These are phyloP conservation scores for rat (Rattus norvegicus) DNA, from an alignment of 2,113 vertebrate species.

Conservation along the genomic window DNA sequence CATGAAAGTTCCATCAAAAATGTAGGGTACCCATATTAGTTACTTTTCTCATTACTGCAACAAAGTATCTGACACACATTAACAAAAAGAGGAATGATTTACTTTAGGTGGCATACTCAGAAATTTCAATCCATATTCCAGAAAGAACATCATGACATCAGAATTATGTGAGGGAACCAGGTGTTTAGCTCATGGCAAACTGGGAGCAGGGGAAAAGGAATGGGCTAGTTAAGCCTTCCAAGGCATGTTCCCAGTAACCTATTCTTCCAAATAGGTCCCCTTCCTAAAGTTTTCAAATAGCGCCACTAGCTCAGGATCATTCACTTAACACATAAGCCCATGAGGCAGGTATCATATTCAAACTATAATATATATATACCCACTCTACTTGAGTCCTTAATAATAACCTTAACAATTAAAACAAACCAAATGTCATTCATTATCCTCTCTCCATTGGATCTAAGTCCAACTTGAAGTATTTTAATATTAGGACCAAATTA, in stretches of 20 bases:
- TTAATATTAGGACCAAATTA: background rate
- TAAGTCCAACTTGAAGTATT: background rate
- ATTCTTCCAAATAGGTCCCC: background rate
- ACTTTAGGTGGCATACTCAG: background rate
- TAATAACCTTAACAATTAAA: background rate
- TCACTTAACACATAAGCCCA: background rate
- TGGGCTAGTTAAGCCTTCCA: background rate
- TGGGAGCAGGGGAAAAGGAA: background rate
- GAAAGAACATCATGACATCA: background rate
- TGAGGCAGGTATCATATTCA: background rate
- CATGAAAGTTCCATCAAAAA: background rate
- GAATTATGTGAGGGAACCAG: background rate
- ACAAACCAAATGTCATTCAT: background rate
- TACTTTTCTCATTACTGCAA: background rate
- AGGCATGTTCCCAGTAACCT: background rate
- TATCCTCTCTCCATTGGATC: background rate
- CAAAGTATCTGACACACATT: background rate
- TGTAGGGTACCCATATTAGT: background rate
- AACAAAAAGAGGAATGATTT: background rate
- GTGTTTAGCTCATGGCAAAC: background rate
- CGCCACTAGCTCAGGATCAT: background rate
- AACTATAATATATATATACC: background rate
- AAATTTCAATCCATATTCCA: background rate
- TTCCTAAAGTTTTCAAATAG: background rate
- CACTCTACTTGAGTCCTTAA: background rate